Base-by-base conservation (phyloP, 2,113 vertebrate species). In the Paralichthys olivaceus region DNA sequence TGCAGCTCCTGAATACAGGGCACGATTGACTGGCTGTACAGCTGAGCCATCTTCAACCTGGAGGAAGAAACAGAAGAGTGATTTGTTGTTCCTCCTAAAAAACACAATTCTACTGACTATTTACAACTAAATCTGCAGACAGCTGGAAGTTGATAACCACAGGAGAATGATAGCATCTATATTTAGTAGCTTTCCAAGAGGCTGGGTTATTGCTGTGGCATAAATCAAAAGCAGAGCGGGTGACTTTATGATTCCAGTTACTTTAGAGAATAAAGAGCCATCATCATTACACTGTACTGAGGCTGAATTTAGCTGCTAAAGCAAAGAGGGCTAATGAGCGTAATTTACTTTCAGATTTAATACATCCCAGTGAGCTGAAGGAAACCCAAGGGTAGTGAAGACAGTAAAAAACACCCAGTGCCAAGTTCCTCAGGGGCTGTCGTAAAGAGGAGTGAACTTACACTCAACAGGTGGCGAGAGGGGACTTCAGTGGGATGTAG, bases 1-100 rank as follows among this genome's bases (percentile, higher is more conserved):
- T 93, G 79, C 88, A 95, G 55, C 66, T 92, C 77, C 5, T 86
- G 45, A 23, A 94, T 62, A 40, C 92, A 95, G 1, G 91, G 90
- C 0, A 26, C 29, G 17, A 93, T 81, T 5, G 84, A 64, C 22
- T 77, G 85, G 60, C 90, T 93, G 45, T 91, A 87, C 7, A 75
- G 49, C 72, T 88, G 86, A 49, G 90, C 92, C 78, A 83, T 76
- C 69, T 91, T 91, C 49, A 94, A 75, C 71, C 94, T 95, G 3
- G 8, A 71, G 17, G 25, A 0, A 75, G 12, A 71, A 49, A 67
- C 1, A 62, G 9, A 28, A 22, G 20, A 34, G 20, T 13, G 45
- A 49, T 49, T 49, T 19, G 45, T 49, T 15, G 7, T 15, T 20
- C 14, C 14, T 45, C 43, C 43, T 3, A 13, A 59, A 9, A 64